These are phyloP conservation scores for Melangyna quadrimaculata DNA, from an alignment of 2,888 invertebrate species.

Conservation along the genomic window DNA sequence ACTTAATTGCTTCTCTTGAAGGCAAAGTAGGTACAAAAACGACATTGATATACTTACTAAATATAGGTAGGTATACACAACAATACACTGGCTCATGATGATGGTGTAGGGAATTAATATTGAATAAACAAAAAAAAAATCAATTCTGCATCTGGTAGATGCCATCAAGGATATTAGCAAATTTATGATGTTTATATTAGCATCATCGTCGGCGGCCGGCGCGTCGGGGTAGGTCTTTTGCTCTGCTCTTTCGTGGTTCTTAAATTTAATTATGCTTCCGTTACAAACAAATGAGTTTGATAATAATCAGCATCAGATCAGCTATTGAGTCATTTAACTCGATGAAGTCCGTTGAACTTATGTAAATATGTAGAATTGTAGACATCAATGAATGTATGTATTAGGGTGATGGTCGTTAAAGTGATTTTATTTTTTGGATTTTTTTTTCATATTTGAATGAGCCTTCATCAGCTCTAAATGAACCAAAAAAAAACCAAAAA, in stretches of 20 bases:
- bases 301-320: conserved; percentile 12
- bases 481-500: too few species aligned
- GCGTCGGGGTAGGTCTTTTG: conserved; percentile 24
- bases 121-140: conserved; percentile 54
- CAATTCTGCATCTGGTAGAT: conserved; percentile 46
- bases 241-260: conserved; percentile 22
- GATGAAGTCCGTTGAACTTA: conserved; percentile 36
- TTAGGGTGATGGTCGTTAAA: too few species aligned
- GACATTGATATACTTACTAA: conserved; percentile 4
- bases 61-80: neutral
- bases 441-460: too few species aligned
- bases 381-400: too few species aligned
- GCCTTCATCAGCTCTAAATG: too few species aligned
- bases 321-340: conserved; percentile 8
- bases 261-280: conserved; percentile 47
- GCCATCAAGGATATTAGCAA: conserved; percentile 47
- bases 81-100: neutral
- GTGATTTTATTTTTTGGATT: too few species aligned
- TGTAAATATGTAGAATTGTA: too few species aligned
- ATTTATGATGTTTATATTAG: conserved; percentile 58
- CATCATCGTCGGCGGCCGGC: neutral
- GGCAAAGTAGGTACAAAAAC: conserved; percentile 18
- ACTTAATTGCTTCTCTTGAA: conserved; percentile 60
- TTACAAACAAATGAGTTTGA: conserved; percentile 38
- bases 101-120: neutral